Evolutionary conservation across 2,113 vertebrate genomes (phyloP).

Genomic region (Ceyx melanurus): DNA sequence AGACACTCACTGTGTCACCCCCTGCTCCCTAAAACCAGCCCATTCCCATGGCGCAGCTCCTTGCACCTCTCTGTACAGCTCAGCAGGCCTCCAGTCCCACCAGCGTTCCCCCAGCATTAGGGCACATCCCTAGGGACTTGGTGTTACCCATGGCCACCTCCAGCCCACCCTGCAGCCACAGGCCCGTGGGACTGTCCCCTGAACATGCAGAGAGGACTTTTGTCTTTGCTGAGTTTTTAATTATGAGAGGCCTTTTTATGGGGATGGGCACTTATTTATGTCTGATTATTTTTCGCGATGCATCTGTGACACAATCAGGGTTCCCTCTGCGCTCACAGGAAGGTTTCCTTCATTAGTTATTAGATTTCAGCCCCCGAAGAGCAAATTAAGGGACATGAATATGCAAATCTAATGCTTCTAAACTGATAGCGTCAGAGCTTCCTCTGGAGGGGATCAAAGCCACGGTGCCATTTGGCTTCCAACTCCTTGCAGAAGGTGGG

Average conservation of each 20-base stretch:
- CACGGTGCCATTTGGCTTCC: constrained; percentile 37
- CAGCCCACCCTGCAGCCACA: not conserved
- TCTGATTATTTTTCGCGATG: not conserved
- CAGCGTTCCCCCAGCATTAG: too few species aligned
- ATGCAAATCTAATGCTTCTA: constrained; percentile 40
- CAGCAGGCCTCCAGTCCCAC: not conserved
- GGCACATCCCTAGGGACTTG: not conserved
- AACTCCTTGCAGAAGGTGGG: not conserved
- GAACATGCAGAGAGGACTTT: not conserved
- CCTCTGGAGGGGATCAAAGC: not conserved
- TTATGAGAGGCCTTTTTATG: not conserved
- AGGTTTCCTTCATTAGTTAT: constrained; percentile 25
- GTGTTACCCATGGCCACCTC: not conserved
- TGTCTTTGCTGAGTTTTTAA: not conserved
- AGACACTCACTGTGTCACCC: rapidly evolving
- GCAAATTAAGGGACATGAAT: constrained; percentile 55
- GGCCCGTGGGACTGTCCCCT: too few species aligned
- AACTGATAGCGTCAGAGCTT: not conserved
- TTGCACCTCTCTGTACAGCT: rapidly evolving
- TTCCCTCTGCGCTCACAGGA: constrained; percentile 4
- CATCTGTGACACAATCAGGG: not conserved
- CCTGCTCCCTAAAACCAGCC: not conserved
- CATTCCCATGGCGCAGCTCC: rapidly evolving
- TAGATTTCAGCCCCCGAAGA: constrained; percentile 26
- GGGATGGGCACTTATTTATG: not conserved